phyloP scores from a whole-genome alignment of 2,797 vertebrate genomes.

The Nannoperca australis region DNA sequence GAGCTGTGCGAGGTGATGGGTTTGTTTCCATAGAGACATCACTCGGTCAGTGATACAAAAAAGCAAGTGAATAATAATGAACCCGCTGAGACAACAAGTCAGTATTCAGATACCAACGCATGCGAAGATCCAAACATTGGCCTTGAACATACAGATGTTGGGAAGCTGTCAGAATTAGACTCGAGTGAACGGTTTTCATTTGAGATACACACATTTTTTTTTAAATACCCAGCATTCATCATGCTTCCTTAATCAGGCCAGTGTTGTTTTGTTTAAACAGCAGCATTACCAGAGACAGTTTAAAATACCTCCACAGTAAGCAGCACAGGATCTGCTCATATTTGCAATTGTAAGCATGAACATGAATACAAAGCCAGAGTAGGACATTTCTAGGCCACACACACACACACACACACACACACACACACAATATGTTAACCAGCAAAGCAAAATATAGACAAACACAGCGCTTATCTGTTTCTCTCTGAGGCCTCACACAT shows the following conservation, averaged over 20 bases:
- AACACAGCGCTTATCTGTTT: conserved; percentile 73
- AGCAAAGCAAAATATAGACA: conserved; percentile 66
- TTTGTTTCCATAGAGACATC: conserved; percentile 74
- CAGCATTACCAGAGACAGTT: conserved; percentile 49
- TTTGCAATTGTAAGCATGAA: conserved; percentile 71
- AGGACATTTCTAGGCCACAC: conserved; percentile 72
- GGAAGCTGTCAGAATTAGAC: conserved; percentile 46
- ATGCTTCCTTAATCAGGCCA: conserved; percentile 45
- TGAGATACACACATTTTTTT: conserved; percentile 20
- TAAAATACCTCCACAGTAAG: conserved; percentile 55
- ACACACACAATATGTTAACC: conserved; percentile 54
- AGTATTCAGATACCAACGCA: conserved; percentile 15
- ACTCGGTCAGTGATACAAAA: conserved; percentile 45
- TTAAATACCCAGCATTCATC: conserved; percentile 50
- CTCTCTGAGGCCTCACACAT: conserved; percentile 77
- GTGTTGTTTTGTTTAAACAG: conserved; percentile 45
- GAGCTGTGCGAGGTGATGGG: conserved; percentile 31
- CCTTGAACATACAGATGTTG: conserved; percentile 41
- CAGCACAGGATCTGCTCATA: conserved; percentile 48
- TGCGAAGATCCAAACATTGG: conserved; percentile 42
- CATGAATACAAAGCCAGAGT: conserved; percentile 58
- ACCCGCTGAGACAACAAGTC: conserved; percentile 38
- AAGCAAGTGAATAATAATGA: conserved; percentile 54
- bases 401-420: conserved; percentile 35
- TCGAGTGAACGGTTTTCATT: conserved; percentile 37